Evolutionary conservation across 2,888 invertebrate species (phyloP), one percentile per base, ranked within the genome.

Genomic region (Phytoseiulus persimilis): DNA sequence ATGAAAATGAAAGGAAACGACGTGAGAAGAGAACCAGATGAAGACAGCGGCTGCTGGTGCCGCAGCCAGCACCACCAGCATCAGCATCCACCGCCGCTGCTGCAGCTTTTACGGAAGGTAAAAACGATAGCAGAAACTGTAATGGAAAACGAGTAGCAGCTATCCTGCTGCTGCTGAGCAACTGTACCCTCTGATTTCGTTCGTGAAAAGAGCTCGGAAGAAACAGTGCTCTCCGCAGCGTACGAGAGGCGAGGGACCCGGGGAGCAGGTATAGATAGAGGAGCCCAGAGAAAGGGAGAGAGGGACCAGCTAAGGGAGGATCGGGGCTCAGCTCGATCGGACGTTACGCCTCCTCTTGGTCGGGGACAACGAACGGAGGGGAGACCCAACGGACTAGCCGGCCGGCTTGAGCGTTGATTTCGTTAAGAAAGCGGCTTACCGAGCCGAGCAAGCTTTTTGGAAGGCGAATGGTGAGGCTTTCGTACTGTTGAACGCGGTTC

Each of bases 401-500:
- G 18, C 65, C 5, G 65, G 18, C 65, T 65, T 65, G 65, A 65
- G 65, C 65, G 65, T 65, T 65, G 65, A 65, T 65, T 65, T 65
- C 65, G 65, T 65, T 65, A 65, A 65, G 65, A 65, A 65, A 65
- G 65, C 65, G 65, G 65, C 65, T 65, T 65, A 65, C 65, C 65
- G 65, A 65, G 65, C 28, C 1, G 28, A 65, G 65, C 65, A 65
- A 65, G 65, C 65, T 65, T 28, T 65, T 65, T 65, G 65, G 65
- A 65, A 65, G 65, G 65, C 65, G 65, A 65, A 65, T 65, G 18
- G 18, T 6, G 28, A 23, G 65, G 18, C 65, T 23, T 28, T 2
- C 39, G 39, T 6, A 39, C 39, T 39, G 39, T 3, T 14, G 65
- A 23, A 65, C 11, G 18, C 65, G 65, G 65, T 39, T 39, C 39